These are phyloP conservation scores for Epinephelus coioides DNA, from an alignment of 2,797 vertebrate species.

Conservation along the genomic window DNA sequence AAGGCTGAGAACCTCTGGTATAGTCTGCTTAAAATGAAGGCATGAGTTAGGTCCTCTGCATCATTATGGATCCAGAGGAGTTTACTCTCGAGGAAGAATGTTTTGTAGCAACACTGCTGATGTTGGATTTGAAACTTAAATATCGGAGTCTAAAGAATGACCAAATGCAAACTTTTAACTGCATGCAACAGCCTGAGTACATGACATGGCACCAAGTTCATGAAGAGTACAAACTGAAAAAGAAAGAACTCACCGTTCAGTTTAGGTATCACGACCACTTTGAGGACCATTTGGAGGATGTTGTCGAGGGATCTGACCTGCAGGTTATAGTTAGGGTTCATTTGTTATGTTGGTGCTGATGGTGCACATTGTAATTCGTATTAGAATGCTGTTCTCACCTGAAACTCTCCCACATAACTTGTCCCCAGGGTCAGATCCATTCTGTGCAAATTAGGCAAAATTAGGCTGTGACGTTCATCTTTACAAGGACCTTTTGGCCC, in stretches of 20 bases:
- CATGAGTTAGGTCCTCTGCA: not conserved
- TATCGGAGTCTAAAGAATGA: not conserved
- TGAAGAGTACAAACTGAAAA: not conserved
- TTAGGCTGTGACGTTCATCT: slow-evolving; percentile 34
- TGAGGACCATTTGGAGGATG: slow-evolving; percentile 75
- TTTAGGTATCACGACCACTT: slow-evolving; percentile 76
- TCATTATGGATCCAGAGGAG: not conserved
- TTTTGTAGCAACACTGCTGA: not conserved
- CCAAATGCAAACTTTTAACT: not conserved
- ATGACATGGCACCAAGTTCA: not conserved
- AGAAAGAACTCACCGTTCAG: slow-evolving; percentile 80
- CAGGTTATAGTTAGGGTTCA: slow-evolving; percentile 8
- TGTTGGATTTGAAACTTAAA: not conserved
- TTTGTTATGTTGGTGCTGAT: not conserved
- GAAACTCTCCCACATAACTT: slow-evolving; percentile 83
- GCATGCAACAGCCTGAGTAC: not conserved
- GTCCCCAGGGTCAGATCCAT: slow-evolving; percentile 76
- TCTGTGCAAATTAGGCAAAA: slow-evolving; percentile 72
- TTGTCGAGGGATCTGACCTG: slow-evolving; percentile 78
- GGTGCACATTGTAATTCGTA: not conserved
- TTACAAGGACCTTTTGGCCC: slow-evolving; percentile 23
- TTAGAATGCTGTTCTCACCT: slow-evolving; percentile 66
- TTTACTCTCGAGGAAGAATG: not conserved
- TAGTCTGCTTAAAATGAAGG: not conserved
- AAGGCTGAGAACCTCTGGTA: not conserved